A percentile compares a stretch with the other conserved stretches of the same genome.
Evolutionary conservation across 2,113 vertebrate genomes (phyloP).

Genomic region (Chascanopsetta lugubris): DNA sequence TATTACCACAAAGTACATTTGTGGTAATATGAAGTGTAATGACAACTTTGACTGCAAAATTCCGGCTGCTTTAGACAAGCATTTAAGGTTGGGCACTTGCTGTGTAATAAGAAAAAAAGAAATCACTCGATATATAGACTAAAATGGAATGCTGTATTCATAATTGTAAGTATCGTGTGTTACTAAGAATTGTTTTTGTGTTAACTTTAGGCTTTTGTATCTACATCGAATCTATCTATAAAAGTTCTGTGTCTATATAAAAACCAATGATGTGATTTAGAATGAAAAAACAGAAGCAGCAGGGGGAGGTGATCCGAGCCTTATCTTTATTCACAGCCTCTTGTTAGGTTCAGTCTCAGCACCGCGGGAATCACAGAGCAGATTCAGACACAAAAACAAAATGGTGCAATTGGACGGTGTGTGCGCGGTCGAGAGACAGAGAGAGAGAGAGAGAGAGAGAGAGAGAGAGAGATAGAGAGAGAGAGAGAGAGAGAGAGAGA

Average conservation of each 20-base stretch:
- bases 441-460: constrained; percentile 10
- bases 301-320: not conserved
- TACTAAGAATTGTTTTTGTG: no score
- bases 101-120: no score
- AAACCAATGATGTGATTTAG: constrained; percentile 5
- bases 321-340: constrained; percentile 18
- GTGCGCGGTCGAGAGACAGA: not conserved
- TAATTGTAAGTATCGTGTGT: no score
- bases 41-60: no score
- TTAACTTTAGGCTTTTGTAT: no score
- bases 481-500: constrained; percentile 10
- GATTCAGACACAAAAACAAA: constrained; percentile 37
- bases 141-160: no score
- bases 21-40: no score
- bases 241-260: not conserved
- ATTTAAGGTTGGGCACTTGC: no score
- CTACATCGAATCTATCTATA: not conserved
- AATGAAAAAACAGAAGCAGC: not conserved
- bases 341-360: constrained; percentile 13
- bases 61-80: no score
- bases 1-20: no score
- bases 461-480: constrained; percentile 23
- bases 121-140: no score
- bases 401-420: constrained; percentile 30
- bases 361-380: constrained; percentile 11